A percentile compares a stretch with the other conserved stretches of the same genome.
These are phyloP conservation scores for Mystacornis crossleyi DNA, from an alignment of 2,113 vertebrate genomes.

Conservation along the genomic window DNA sequence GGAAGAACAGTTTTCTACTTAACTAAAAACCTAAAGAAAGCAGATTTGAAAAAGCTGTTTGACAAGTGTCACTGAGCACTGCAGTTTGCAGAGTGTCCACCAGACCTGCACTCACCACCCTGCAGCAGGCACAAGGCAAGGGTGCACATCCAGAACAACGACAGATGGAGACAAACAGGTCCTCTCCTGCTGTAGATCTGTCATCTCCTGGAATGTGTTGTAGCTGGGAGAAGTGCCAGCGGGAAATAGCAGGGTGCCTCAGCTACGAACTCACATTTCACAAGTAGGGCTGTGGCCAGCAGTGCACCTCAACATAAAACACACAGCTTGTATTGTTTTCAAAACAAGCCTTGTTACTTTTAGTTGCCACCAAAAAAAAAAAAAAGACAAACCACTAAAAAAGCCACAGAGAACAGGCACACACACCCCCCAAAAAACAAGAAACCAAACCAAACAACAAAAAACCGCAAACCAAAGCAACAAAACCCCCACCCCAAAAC, in stretches of 20 bases:
- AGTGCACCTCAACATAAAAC: neutral
- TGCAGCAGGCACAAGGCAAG: neutral
- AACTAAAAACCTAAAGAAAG: neutral
- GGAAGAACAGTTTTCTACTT: neutral
- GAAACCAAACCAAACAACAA: neutral
- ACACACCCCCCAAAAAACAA: fast-evolving
- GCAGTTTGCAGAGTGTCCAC: neutral
- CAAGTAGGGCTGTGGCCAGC: fast-evolving
- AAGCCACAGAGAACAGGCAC: neutral
- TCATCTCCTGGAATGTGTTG: neutral
- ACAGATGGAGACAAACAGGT: neutral
- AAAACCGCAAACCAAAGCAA: neutral
- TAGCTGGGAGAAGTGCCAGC: fast-evolving
- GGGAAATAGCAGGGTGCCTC: neutral
- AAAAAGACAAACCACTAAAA: too few species aligned
- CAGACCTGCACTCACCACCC: neutral
- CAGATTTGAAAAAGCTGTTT: neutral
- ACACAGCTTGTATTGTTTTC: neutral
- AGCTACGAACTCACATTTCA: neutral
- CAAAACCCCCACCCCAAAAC: too few species aligned
- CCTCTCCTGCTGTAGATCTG: neutral
- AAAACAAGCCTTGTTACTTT: neutral
- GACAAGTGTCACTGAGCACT: fast-evolving
- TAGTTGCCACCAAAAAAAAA: neutral
- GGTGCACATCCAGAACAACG: fast-evolving